Conservation (phyloP, 2,888 invertebrate species). For the Therioaphis trifolii region DNA sequence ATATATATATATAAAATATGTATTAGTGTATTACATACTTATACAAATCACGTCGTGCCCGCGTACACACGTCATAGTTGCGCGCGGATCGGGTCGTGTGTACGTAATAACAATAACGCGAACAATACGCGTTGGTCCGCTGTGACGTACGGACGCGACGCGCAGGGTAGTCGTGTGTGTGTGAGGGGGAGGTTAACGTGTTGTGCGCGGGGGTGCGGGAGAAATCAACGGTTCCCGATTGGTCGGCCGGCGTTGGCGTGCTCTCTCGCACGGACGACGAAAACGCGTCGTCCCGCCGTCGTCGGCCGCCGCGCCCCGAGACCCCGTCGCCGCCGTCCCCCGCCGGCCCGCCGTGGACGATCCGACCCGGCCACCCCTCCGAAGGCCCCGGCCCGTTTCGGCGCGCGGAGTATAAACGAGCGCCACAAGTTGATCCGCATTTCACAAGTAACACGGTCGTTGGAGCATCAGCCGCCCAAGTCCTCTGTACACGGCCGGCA, state of each 20-base stretch:
- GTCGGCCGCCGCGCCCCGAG: neutral
- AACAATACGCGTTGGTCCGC: neutral
- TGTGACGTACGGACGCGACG: neutral
- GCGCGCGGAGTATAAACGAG: conserved; percentile 59
- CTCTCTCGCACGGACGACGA: conserved; percentile 25
- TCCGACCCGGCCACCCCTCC: conserved; percentile 26
- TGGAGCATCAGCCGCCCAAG: conserved; percentile 50
- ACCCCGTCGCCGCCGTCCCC: neutral
- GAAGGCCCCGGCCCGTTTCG: neutral
- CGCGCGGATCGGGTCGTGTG: too few relatives aligned
- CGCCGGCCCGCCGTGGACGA: neutral
- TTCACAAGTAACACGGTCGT: conserved; percentile 59
- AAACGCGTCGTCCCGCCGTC: neutral
- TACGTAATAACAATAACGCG: neutral
- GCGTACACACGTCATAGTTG: too few relatives aligned
- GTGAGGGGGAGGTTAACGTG: neutral
- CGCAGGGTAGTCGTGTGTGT: neutral
- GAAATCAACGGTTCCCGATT: conserved; percentile 50
- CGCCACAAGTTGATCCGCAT: conserved; percentile 59
- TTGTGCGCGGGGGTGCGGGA: neutral
- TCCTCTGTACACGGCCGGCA: neutral
- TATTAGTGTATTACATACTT: too few relatives aligned
- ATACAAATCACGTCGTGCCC: too few relatives aligned
- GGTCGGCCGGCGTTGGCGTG: conserved; percentile 39
- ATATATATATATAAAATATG: neutral